Evolutionary conservation across 1,140 invertebrate species (phyloP).

Genomic region (Sogatella furcifera): DNA sequence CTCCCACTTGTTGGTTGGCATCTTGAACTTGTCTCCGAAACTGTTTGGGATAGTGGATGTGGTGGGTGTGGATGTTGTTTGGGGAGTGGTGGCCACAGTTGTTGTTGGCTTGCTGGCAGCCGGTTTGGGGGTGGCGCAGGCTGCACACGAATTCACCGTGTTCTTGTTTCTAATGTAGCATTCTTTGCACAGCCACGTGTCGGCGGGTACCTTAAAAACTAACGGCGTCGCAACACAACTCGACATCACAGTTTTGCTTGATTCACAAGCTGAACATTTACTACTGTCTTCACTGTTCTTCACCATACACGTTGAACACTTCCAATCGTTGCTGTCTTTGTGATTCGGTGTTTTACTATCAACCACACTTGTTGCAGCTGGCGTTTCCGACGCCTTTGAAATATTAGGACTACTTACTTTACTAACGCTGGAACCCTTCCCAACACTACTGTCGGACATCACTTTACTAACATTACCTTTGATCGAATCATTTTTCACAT

Average conservation of each 20-base stretch:
- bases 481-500: too few species aligned
- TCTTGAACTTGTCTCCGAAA: conserved; percentile 38
- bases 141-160: conserved; percentile 27
- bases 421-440: too few species aligned
- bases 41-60: conserved; percentile 16
- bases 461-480: too few species aligned
- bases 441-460: too few species aligned
- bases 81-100: not conserved
- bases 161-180: conserved; percentile 33
- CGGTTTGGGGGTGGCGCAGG: conserved; percentile 44
- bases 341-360: not conserved
- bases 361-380: not conserved
- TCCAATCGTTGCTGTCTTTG: conserved; percentile 35
- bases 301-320: conserved; percentile 47
- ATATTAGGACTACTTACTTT: too few species aligned
- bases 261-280: conserved; percentile 45
- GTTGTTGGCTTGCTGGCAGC: conserved; percentile 28
- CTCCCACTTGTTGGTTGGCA: conserved; percentile 41
- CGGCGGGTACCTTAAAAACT: conserved; percentile 18
- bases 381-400: too few species aligned
- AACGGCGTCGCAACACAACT: not conserved
- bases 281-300: conserved; percentile 39
- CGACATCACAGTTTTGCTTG: conserved; percentile 33
- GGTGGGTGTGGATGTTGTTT: conserved; percentile 8
- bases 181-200: conserved; percentile 42